phyloP scores from a whole-genome alignment of 2,113 vertebrate species.

The Castor canadensis region DNA sequence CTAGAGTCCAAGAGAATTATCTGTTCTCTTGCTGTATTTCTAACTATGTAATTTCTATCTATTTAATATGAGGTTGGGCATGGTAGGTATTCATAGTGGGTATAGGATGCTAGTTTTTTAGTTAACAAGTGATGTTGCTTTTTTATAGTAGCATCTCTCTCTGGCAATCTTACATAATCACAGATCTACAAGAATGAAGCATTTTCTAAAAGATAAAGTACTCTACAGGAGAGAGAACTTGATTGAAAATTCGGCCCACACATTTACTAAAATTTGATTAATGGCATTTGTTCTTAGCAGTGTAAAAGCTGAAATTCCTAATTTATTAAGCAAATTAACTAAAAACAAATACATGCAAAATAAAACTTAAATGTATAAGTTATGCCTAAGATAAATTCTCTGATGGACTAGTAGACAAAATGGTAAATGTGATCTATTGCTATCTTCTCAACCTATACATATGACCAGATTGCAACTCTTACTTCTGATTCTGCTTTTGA shows the following conservation, averaged over 20 bases:
- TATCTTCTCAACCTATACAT: not conserved
- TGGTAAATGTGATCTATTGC: not conserved
- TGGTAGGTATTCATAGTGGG: not conserved
- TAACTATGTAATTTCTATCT: not conserved
- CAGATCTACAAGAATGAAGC: not conserved
- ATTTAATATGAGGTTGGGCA: not conserved
- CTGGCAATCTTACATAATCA: not conserved
- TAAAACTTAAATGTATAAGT: no score
- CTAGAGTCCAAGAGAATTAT: not conserved
- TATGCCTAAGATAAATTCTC: not conserved
- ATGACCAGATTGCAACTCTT: not conserved
- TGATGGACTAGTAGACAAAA: not conserved
- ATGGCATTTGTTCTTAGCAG: not conserved
- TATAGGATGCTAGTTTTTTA: not conserved
- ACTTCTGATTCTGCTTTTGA: not conserved
- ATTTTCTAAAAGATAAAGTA: slow-evolving; percentile 2
- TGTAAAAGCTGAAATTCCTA: not conserved
- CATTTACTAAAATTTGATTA: not conserved
- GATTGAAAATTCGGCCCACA: not conserved
- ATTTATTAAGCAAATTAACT: not conserved
- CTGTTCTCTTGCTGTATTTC: not conserved
- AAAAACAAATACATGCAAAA: no score
- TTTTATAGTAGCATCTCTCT: not conserved
- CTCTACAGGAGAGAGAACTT: not conserved
- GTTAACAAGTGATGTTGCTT: no score